Conservation (phyloP, 53 echinoderm and acorn worm species). For the Hippasteria phrygiana region DNA sequence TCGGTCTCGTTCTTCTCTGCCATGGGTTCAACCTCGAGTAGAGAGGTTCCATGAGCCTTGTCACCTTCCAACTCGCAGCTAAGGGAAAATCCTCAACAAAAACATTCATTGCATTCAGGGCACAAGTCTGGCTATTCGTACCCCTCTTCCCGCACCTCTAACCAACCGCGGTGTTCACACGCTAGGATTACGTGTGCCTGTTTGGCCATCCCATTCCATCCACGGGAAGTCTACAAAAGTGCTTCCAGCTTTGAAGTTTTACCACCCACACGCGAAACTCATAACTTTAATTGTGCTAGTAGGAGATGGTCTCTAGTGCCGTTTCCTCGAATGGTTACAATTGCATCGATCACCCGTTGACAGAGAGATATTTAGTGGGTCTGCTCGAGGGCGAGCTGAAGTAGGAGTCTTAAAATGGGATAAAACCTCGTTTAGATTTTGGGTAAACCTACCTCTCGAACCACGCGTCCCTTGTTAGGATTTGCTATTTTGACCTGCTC, state of each 20-base stretch:
- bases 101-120: conserved; percentile 41
- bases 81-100: conserved; percentile 45
- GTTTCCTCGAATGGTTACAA: conserved; percentile 48
- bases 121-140: conserved; percentile 1
- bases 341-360: conserved; percentile 60
- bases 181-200: conserved; percentile 55
- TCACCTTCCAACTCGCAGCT: background rate
- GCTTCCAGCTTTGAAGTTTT: conserved; percentile 10
- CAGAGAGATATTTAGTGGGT: conserved; percentile 33
- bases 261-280: conserved; percentile 24
- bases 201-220: conserved; percentile 7
- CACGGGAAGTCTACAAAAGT: background rate
- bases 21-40: conserved; percentile 19
- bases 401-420: conserved; percentile 28
- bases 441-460: background rate
- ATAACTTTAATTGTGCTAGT: conserved; percentile 4
- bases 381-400: background rate
- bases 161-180: conserved; percentile 54
- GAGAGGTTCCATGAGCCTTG: too few species aligned
- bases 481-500: conserved; percentile 57
- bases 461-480: conserved; percentile 33
- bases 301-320: background rate
- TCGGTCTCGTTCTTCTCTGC: conserved; percentile 1
- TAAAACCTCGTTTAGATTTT: conserved; percentile 48
- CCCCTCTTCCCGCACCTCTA: conserved; percentile 35